phyloP scores from a whole-genome alignment of 2,888 invertebrate species.

The Trachelus troglodyta region DNA sequence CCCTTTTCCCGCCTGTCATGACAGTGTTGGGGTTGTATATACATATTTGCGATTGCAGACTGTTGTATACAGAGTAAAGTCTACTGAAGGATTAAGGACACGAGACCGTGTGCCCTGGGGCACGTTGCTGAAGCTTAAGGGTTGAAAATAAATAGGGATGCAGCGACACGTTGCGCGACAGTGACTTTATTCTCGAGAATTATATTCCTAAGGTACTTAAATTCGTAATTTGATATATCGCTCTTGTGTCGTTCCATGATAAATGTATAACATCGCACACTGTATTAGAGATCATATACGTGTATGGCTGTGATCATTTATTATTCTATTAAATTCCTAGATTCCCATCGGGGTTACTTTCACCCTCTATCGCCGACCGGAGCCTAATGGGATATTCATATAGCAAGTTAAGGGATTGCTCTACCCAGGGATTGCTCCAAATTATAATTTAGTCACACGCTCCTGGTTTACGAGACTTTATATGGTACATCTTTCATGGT shows the following conservation, averaged over 20 bases:
- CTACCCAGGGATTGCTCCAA: background rate
- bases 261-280: background rate
- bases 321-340: slow-evolving; percentile 60
- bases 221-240: background rate
- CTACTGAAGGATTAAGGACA: background rate
- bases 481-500: background rate
- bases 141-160: background rate
- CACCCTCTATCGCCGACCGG: slow-evolving; percentile 3
- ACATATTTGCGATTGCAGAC: background rate
- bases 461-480: background rate
- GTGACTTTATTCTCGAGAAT: background rate
- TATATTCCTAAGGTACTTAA: background rate
- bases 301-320: slow-evolving; percentile 41
- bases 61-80: background rate
- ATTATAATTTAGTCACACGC: background rate
- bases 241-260: background rate
- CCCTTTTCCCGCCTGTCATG: background rate
- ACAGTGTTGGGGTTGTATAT: background rate
- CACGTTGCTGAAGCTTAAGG: background rate
- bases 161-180: background rate
- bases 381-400: slow-evolving; percentile 47
- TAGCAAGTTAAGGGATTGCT: background rate
- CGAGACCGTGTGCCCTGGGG: background rate
- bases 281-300: background rate
- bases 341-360: slow-evolving; percentile 36